Percentiles rank a stretch among this genome's conserved stretches.
These are phyloP conservation scores for Onychorhynchus coronatus DNA, from an alignment of 2,113 vertebrate genomes.

Conservation along the genomic window DNA sequence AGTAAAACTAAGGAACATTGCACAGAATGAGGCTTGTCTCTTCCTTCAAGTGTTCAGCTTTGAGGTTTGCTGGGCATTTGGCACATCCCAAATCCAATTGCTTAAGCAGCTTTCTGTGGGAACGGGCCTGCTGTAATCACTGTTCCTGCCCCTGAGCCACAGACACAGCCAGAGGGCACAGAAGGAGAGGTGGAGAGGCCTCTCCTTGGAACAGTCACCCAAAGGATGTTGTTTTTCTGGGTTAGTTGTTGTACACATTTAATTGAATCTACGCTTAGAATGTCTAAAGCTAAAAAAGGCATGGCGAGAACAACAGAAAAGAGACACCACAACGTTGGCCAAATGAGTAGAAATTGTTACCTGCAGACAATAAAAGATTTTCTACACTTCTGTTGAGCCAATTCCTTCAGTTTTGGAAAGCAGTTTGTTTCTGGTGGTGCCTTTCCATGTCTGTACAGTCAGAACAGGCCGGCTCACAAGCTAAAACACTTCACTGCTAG, in stretches of 20 bases:
- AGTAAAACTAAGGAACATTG: not conserved
- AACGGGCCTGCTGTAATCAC: not conserved
- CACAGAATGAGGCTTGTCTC: not conserved
- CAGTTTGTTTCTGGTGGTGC: not conserved
- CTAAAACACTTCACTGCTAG: not conserved
- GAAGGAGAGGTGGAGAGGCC: not conserved
- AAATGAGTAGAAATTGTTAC: not conserved
- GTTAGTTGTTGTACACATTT: not conserved
- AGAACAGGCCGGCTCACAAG: not conserved
- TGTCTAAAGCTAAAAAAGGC: not conserved
- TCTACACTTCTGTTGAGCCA: not conserved
- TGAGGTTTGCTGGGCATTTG: not conserved
- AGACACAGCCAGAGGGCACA: fast-evolving
- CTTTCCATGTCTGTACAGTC: not conserved
- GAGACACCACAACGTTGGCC: not conserved
- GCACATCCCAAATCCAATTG: not conserved
- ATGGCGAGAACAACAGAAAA: not conserved
- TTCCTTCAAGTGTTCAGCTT: not conserved
- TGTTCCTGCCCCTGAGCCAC: not conserved
- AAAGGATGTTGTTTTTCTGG: not conserved
- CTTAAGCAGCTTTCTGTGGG: not conserved
- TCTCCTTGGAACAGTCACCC: not conserved
- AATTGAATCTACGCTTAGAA: not conserved
- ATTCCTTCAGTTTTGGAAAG: not conserved
- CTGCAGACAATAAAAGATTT: not conserved